Base-by-base conservation (phyloP, 1,140 invertebrate species). In the Aphelenchoides fujianensis region DNA sequence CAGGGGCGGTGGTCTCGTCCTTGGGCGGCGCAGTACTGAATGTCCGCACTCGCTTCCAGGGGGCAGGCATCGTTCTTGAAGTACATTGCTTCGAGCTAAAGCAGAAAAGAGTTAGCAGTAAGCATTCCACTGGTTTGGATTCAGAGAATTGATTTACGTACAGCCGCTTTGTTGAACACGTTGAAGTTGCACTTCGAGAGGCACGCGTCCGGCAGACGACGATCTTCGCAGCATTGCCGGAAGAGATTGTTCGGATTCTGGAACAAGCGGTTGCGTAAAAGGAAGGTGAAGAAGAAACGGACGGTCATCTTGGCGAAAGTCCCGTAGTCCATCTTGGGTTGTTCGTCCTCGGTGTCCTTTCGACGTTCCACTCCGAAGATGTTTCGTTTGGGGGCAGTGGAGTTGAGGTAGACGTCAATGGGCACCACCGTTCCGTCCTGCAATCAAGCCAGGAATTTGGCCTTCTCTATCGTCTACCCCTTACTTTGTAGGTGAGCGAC, bases 121-220 rank as follows among this genome's bases (percentile, higher is more conserved):
- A 68, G 31, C 1, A 5, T 32, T 9, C 27, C n/a, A 57, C 27
- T 69, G 32, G n/a, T 74, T n/a, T n/a, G n/a, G n/a, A n/a, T n/a
- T 70, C 7, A 28, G 0, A 30, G 3, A 61, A 37, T 28, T 35
- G 36, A 57, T 2, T 55, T 61, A 28, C 34, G 59, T 66, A 84
- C 82, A 19, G 72, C 61, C 35, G 83, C 68, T 70, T 83, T 83
- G 27, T 70, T 84, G 69, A 73, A 83, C 3, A 59, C 64, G 59
- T 74, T 79, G 52, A 85, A 83, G 34, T 82, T 71, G 57, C 81
- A 83, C 63, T 83, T 83, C 23, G 59, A 48, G 1, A 83, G 72
- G 52, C 81, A 83, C 2, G 81, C 71, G 63, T 83, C 81, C 5
- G 82, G 81, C 12, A 83, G 71, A 23, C 74, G 72, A 9, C 81